A percentile compares a stretch with the other conserved stretches of the same genome.
Conservation (phyloP, 2,113 vertebrate genomes). For the Mohoua ochrocephala region DNA sequence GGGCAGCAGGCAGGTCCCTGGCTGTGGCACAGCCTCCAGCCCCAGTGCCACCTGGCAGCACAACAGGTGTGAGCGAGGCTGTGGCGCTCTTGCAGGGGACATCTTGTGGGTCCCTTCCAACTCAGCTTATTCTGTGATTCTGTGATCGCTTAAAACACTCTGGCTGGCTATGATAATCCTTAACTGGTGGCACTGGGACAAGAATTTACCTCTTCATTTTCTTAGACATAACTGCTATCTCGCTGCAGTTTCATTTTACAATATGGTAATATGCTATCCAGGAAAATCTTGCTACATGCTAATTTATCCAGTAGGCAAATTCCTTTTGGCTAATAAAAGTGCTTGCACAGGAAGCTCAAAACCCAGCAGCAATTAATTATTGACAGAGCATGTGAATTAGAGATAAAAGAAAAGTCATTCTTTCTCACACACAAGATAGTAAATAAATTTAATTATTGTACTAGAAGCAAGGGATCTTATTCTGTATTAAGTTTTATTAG, state of each 20-base stretch:
- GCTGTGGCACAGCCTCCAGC: background rate
- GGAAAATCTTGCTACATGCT: constrained; percentile 18
- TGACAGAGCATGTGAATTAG: constrained; percentile 76
- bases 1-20: background rate
- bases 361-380: constrained; percentile 78
- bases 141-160: background rate
- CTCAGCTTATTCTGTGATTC: background rate
- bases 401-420: constrained; percentile 77
- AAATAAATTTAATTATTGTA: constrained; percentile 81
- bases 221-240: constrained; percentile 26
- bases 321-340: constrained; percentile 65
- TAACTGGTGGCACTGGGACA: background rate
- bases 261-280: background rate
- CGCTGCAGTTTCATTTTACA: background rate
- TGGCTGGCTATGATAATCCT: background rate
- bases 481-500: constrained; percentile 78
- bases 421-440: constrained; percentile 67
- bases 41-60: background rate
- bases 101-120: background rate
- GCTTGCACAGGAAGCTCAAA: constrained; percentile 69
- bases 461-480: constrained; percentile 73
- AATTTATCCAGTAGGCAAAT: constrained; percentile 59
- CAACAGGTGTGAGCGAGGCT: background rate
- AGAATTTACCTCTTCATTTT: constrained; percentile 34
- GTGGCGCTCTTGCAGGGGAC: background rate